Evolutionary conservation across 2,888 invertebrate genomes (phyloP), one percentile per base, ranked within the genome.

Genomic region (Lagria hirta): DNA sequence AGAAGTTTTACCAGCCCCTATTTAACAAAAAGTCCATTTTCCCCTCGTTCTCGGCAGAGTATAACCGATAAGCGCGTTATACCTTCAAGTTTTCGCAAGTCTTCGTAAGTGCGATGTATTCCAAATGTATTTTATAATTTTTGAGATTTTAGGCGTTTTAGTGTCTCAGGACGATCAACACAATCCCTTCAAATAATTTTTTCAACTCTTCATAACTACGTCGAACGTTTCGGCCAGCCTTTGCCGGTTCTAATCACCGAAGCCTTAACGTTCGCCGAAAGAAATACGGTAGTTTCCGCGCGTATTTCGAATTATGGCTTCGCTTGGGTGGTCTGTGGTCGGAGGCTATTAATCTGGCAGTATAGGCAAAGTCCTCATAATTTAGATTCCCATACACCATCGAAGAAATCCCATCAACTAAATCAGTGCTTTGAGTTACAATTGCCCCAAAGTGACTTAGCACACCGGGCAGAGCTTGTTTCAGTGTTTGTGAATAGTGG

Each of bases 211-310:
- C 77, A 78, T 54, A 85, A 86, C 63, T 76, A 81, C 8, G 80
- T 91, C 0, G 90, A 93, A 68, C 83, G 81, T 37, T 92, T 83
- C 73, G 93, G 93, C 0, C 76, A 83, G 15, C 81, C 90, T 1
- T 69, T 93, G 26, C 94, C 94, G 16, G 92, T 94, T 1, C 78
- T 88, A 43, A 88, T 95, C 2, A 92, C 90, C 12, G 94, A 94
- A 73, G 88, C 89, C 1, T 73, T 94, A 13, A 88, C 89, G 26
- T 88, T 88, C 71, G 81, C 86, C 59, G 86, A 86, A 67, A 68
- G 66, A 34, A 72, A 72, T 41, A 66, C 68, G 4, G 55, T 65
- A 4, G 72, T 78, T 1, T 75, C 77, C 0, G 75, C 77, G 3
- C 71, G 73, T 30, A 75, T 77, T 48, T 73, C 75, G 1, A 71